Evolutionary conservation across 2,797 vertebrate genomes (phyloP).

Genomic region (Cossypha niveicapilla): DNA sequence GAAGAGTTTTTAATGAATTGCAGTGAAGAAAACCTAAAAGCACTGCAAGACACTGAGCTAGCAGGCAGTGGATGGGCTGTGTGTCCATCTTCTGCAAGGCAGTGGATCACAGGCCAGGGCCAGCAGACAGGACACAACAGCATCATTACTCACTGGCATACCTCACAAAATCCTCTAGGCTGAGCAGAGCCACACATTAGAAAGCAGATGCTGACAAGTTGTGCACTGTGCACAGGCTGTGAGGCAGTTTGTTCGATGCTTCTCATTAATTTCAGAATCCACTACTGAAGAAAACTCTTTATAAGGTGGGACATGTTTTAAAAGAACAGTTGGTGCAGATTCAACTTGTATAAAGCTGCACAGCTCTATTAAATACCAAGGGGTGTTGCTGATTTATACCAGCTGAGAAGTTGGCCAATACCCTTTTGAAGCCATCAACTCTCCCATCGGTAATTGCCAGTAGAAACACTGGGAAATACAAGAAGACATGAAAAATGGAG

Average conservation of each 20-base stretch:
- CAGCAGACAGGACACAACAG: neutral
- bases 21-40: neutral
- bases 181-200: neutral
- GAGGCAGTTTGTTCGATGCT: neutral
- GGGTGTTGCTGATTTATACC: slow-evolving; percentile 57
- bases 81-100: neutral
- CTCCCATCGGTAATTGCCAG: neutral
- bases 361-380: slow-evolving; percentile 25
- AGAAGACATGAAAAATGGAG: slow-evolving; percentile 42
- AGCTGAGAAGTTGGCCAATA: slow-evolving; percentile 36
- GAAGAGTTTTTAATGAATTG: neutral
- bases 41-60: neutral
- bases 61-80: neutral
- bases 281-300: slow-evolving; percentile 3
- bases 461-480: slow-evolving; percentile 20
- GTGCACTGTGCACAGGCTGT: neutral
- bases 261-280: slow-evolving; percentile 4
- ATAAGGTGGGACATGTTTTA: slow-evolving; percentile 41
- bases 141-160: neutral
- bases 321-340: slow-evolving; percentile 35
- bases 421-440: neutral
- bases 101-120: neutral
- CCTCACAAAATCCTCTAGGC: neutral
- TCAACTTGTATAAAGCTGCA: slow-evolving; percentile 38
- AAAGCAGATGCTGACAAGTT: neutral